Conservation (phyloP, 1,140 invertebrate genomes). For the Sitophilus oryzae region DNA sequence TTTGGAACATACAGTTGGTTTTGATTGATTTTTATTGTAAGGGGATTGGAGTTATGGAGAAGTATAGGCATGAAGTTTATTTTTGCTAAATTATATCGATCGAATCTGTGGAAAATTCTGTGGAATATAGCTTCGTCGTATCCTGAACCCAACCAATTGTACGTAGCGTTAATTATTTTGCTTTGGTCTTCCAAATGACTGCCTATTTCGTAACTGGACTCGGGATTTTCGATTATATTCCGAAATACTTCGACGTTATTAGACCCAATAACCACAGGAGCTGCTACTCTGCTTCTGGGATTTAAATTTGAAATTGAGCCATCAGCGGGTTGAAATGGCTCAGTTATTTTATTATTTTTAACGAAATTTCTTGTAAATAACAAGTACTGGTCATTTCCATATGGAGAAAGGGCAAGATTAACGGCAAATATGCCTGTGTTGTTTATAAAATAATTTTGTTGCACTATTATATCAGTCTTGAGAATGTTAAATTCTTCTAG, state of each 20-base stretch:
- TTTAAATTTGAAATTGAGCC: conserved; percentile 62
- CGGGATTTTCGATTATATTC: conserved; percentile 89
- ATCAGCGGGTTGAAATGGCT: conserved; percentile 71
- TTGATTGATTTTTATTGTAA: conserved; percentile 66
- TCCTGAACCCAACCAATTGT: conserved; percentile 85
- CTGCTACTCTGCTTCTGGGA: conserved; percentile 81
- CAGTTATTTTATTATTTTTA: conserved; percentile 76
- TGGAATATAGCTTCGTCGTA: conserved; percentile 74
- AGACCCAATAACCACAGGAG: conserved; percentile 81
- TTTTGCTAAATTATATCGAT: conserved; percentile 86
- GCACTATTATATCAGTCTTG: conserved; percentile 65
- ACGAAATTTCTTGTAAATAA: conserved; percentile 87
- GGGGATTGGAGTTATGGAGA: conserved; percentile 75
- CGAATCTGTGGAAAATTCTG: conserved; percentile 81
- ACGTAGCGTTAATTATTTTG: conserved; percentile 86
- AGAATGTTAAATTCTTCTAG: conserved; percentile 66
- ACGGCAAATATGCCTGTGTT: conserved; percentile 85
- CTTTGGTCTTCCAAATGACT: conserved; percentile 93
- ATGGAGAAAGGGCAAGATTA: conserved; percentile 80
- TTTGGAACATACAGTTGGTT: conserved; percentile 69
- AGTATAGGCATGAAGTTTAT: conserved; percentile 82
- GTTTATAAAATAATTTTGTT: conserved; percentile 82
- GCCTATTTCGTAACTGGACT: conserved; percentile 88
- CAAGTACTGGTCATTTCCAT: conserved; percentile 70
- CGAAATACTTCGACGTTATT: conserved; percentile 85